Percentiles rank a stretch among this genome's conserved stretches.
Evolutionary conservation across 2,113 vertebrate species (phyloP).

Genomic region (Oncorhynchus keta): DNA sequence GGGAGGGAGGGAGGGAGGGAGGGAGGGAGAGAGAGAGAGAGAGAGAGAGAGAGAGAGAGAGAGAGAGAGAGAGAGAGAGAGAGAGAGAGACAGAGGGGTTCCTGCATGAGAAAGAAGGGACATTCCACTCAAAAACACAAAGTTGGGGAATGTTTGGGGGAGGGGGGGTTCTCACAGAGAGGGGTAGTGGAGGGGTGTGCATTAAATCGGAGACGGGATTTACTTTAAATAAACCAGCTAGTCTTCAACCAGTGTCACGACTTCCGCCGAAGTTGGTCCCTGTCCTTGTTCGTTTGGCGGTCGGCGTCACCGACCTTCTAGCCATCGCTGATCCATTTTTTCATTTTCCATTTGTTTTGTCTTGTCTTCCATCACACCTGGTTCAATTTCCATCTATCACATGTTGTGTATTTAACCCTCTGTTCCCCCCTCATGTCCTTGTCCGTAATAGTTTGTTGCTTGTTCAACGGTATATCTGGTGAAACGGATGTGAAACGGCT

Average conservation of each 20-base stretch:
- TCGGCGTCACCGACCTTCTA: too few relatives aligned
- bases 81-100: slow-evolving; percentile 56
- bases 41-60: slow-evolving; percentile 23
- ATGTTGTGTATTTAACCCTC: too few relatives aligned
- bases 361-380: too few relatives aligned
- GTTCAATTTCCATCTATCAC: too few relatives aligned
- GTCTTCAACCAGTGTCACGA: background rate
- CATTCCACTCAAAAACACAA: slow-evolving; percentile 52
- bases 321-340: too few relatives aligned
- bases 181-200: slow-evolving; percentile 41
- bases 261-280: too few relatives aligned
- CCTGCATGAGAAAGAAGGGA: slow-evolving; percentile 47
- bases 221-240: background rate
- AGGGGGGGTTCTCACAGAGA: background rate
- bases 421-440: too few relatives aligned
- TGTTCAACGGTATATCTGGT: too few relatives aligned
- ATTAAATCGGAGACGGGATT: background rate
- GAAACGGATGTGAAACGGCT: too few relatives aligned
- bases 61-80: slow-evolving; percentile 25
- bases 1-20: slow-evolving; percentile 2
- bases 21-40: slow-evolving; percentile 3
- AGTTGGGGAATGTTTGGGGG: slow-evolving; percentile 49
- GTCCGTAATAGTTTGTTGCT: too few relatives aligned
- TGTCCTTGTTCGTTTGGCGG: too few relatives aligned
- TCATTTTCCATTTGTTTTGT: too few relatives aligned